Evolutionary conservation across 2,113 vertebrate species (phyloP), one percentile per base, ranked within the genome.

Genomic region (Hymenochirus boettgeri): DNA sequence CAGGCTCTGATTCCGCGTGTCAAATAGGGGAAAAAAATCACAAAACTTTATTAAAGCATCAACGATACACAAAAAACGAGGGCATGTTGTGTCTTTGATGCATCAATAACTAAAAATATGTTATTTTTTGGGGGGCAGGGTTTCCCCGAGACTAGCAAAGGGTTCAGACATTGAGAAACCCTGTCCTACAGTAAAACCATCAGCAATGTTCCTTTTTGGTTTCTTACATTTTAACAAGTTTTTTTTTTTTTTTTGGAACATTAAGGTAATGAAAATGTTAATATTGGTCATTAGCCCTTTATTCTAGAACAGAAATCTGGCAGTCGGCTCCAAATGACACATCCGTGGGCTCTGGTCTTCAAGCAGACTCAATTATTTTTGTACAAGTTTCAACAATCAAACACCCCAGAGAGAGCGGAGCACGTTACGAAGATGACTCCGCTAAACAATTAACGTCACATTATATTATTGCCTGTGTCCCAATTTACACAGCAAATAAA

Each of bases 391-490:
- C 84, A 86, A 86, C 81, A 83, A 81, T 85, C 83, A 72, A 75
- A 88, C 73, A 77, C 82, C 79, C 75, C 78, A 74, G 77, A 89
- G 82, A 84, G 91, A 83, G 81, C 80, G 75, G 80, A 70, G 78
- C 77, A 88, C 89, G 81, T 88, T 89, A 91, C 81, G 83, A 82
- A 83, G 79, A 82, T 60, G 75, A 83, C 79, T 80, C 74, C 60
- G 75, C 81, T 91, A 91, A 93, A 94, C 91, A 92, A 94, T 92
- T 91, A 93, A 91, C 88, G 89, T 90, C 89, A 90, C 86, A 90
- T 87, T 82, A 85, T 80, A 85, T 93, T 91, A 93, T 89, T 88
- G 87, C 85, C 83, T 82, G 70, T 75, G 85, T 91, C 87, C 88
- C 82, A 87, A 88, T 91, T 91, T 94, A 91, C 85, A 89, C 78